Evolutionary conservation across 2,113 vertebrate species (phyloP), one percentile per base, ranked within the genome.

Genomic region (Pseudolaguvia tuberculata): DNA sequence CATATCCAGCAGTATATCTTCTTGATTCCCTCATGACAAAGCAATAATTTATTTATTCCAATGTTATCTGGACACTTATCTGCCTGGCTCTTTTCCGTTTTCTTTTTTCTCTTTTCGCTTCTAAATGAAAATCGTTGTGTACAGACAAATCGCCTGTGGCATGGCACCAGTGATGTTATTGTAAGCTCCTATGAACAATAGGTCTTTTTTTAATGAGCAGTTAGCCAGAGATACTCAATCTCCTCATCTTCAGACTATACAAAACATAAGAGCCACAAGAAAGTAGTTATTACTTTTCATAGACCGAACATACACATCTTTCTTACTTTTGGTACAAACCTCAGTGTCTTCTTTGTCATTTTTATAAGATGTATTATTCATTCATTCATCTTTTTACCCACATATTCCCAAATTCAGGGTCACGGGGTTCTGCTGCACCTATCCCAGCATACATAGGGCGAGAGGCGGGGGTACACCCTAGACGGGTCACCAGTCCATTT

Each of bases 91-190:
- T 1, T 58, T 58, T 55, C 13, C 20, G 6, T 56, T 20, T 20
- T 17, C 11, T 45, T 2, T 55, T 61, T 29, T 20, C 7, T 55
- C 21, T 57, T 69, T 59, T 25, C 39, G 42, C 45, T 69, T 52
- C 20, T 27, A 10, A 76, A 27, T 14, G 53, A 59, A 48, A 59
- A 58, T 57, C 53, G 25, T 73, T 71, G 59, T 52, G 23, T 58
- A 57, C 67, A 81, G 79, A 81, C 79, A 61, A 52, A 67, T 55
- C 67, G 76, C 67, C 79, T 78, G 72, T 81, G 66, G 79, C 70
- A 51, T 75, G 79, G 79, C 62, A 66, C 79, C 79, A 81, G 66
- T 72, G 57, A 75, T 72, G 79, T 74, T 59, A 78, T 72, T 57
- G 65, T 78, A 69, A 27, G 53, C 76, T 75, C 70, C 63, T 74